A percentile compares a stretch with the other conserved stretches of the same genome.
These are phyloP conservation scores for Delphinapterus leucas DNA, from an alignment of 2,113 vertebrate species.

Conservation along the genomic window DNA sequence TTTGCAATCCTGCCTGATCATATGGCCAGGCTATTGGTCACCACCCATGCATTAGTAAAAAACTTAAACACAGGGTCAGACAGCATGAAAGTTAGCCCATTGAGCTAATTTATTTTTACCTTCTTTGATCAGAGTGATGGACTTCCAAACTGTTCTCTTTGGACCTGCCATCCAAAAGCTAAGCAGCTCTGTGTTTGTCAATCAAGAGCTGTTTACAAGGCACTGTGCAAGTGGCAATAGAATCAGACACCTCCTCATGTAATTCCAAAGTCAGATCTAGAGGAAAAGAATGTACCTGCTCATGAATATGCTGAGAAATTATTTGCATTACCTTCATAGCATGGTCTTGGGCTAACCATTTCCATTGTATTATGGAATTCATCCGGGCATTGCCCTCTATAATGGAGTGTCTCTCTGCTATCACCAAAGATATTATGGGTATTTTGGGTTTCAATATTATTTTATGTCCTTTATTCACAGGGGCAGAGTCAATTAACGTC, in stretches of 20 bases:
- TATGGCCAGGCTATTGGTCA: background rate
- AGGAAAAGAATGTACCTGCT: background rate
- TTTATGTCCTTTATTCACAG: background rate
- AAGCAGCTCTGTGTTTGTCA: background rate
- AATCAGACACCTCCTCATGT: background rate
- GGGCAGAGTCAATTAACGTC: background rate
- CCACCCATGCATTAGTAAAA: background rate
- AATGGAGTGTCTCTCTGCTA: background rate
- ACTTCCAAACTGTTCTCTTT: background rate
- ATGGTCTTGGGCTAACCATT: background rate
- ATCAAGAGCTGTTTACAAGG: background rate
- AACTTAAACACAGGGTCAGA: background rate
- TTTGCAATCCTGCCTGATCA: background rate
- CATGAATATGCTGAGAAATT: background rate
- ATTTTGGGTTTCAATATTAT: background rate
- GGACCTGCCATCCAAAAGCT: background rate
- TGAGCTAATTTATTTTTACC: background rate
- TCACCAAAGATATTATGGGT: background rate
- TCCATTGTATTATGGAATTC: background rate
- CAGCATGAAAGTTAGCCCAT: background rate
- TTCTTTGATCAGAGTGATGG: background rate
- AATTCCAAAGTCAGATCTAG: background rate
- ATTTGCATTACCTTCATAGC: background rate
- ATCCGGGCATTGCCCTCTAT: background rate
- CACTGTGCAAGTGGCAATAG: background rate